A percentile compares a stretch with the other conserved stretches of the same genome.
phyloP scores from a whole-genome alignment of 1,140 invertebrate genomes.

The Acyrthosiphon pisum region DNA sequence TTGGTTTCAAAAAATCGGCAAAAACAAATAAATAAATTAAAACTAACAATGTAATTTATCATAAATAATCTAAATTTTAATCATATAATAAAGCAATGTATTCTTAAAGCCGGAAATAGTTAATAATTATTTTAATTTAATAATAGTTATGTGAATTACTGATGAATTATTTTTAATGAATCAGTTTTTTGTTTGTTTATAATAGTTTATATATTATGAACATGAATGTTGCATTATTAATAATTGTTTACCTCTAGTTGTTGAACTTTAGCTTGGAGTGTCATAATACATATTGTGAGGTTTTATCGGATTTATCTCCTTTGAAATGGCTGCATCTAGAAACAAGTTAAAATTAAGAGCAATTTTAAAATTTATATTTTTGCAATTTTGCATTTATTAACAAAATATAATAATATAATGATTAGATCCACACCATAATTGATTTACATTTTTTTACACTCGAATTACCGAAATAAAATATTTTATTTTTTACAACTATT shows the following conservation, averaged over 20 bases:
- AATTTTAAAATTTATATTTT: not conserved
- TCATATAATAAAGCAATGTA: not conserved
- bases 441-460: not conserved
- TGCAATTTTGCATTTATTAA: not conserved
- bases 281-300: constrained; percentile 48
- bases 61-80: not conserved
- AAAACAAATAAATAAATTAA: not conserved
- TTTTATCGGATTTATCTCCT: not conserved
- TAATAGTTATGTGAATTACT: not conserved
- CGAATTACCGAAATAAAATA: not conserved
- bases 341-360: not conserved
- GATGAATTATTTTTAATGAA: too few species aligned
- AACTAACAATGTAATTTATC: not conserved
- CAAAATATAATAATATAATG: not conserved
- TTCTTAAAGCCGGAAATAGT: not conserved
- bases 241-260: constrained; percentile 45
- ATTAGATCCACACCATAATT: not conserved
- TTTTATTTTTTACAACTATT: not conserved
- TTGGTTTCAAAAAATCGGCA: not conserved
- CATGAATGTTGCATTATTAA: not conserved
- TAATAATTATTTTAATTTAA: not conserved
- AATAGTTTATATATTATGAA: not conserved
- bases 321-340: constrained; percentile 24
- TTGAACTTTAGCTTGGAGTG: constrained; percentile 35
- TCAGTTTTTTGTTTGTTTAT: not conserved